A percentile compares a stretch with the other conserved stretches of the same genome.
Evolutionary conservation across 2,888 invertebrate species (phyloP).

Genomic region (Polyploca ridens): DNA sequence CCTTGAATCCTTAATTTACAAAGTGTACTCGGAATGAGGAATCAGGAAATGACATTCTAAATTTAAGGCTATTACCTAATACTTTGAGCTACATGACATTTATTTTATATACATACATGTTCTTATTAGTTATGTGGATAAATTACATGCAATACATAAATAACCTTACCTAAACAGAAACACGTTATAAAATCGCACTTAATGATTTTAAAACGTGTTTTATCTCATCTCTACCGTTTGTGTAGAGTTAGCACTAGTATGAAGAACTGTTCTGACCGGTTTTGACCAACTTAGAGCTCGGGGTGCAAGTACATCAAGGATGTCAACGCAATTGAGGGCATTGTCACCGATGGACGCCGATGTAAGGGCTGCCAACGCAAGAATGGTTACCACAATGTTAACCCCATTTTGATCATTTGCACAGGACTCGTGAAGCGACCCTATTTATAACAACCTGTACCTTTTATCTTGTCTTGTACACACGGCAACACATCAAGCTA

Average conservation of each 20-base stretch:
- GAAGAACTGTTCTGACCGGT: neutral
- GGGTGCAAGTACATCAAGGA: neutral
- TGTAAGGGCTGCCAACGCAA: neutral
- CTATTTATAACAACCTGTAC: slow-evolving; percentile 1
- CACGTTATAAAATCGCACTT: neutral
- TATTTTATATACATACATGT: neutral
- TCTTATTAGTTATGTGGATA: neutral
- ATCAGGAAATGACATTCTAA: neutral
- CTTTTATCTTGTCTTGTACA: too few relatives aligned
- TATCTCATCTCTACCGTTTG: neutral
- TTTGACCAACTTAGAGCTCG: neutral
- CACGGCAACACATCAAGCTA: too few relatives aligned
- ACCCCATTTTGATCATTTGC: neutral
- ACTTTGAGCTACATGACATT: neutral
- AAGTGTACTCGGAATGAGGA: too few relatives aligned
- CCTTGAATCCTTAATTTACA: too few relatives aligned
- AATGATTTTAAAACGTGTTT: too few relatives aligned
- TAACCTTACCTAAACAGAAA: neutral
- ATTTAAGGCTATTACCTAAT: neutral
- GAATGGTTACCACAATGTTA: neutral
- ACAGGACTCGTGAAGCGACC: neutral
- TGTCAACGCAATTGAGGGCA: neutral
- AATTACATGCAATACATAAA: neutral
- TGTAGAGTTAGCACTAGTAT: neutral
- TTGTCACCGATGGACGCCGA: neutral